Base-by-base conservation (phyloP, 2,888 invertebrate species). In the Hipparchia sbordonii region DNA sequence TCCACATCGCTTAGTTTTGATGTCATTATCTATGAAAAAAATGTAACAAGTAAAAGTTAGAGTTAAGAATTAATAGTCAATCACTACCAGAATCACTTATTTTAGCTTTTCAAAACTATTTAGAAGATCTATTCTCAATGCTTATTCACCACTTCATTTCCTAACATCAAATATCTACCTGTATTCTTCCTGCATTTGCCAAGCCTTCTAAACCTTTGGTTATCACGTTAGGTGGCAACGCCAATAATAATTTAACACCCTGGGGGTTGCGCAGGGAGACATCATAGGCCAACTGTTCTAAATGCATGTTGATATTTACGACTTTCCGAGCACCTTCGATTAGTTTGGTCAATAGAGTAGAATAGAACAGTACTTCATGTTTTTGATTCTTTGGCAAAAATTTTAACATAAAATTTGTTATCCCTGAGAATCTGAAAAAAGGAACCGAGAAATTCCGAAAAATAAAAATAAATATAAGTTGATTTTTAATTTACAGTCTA, bases 211-310 rank as follows among this genome's bases (percentile, higher is more conserved):
- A 87, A 7, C 89, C 86, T 67, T 88, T 91, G 10, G 81, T 85
- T 12, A 93, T 77, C 54, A 90, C 77, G 12, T 80, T 69, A 0
- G 87, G 80, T 6, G 90, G 87, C 10, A 94, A 75, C 0, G 76
- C 77, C 12, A 85, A 78, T 8, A 94, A 75, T 10, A 89, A 74
- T 74, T 87, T 81, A 0, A 94, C 79, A 6, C 87, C 93, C 0
- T 82, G 81, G 52, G 91, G 86, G 80, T 94, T 86, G 79, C 89
- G 81, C 85, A 86, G 62, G 79, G 92, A 89, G 2, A 87, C 86
- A 57, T 91, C 86, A 70, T 92, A 91, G 78, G 89, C 82, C 77
- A 92, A 82, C 76, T 91, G 85, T 77, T 94, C 89, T 80, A 94
- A 86, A 74, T 91, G 82, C 81, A 88, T 86, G 79, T 94, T 94